Percentiles rank a stretch among this genome's conserved stretches.
These are phyloP conservation scores for Ammodytes marinus DNA, from an alignment of 2,113 vertebrate genomes.

Conservation along the genomic window DNA sequence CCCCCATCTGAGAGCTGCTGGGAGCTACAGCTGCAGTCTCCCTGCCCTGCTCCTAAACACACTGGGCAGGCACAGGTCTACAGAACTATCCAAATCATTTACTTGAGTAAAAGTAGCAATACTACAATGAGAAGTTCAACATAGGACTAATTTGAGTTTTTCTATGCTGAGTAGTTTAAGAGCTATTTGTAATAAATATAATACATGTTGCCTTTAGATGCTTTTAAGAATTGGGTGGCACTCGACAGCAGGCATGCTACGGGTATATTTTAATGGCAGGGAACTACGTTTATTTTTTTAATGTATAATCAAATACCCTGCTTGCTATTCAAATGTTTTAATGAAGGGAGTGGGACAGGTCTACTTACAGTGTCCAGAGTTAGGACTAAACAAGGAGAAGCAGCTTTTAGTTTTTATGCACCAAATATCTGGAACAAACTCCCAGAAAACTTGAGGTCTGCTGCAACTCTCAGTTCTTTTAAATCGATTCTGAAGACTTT, in stretches of 20 bases:
- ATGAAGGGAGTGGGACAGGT: too few relatives aligned
- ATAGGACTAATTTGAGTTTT: not conserved
- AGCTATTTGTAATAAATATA: not conserved
- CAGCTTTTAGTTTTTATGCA: too few relatives aligned
- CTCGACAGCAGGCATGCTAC: too few relatives aligned
- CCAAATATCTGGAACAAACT: too few relatives aligned
- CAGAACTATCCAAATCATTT: not conserved
- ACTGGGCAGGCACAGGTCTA: conserved; percentile 10
- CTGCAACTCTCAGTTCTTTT: too few relatives aligned
- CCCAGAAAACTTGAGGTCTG: too few relatives aligned
- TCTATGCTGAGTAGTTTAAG: not conserved
- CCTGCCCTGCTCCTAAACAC: conserved; percentile 42
- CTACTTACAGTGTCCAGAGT: too few relatives aligned
- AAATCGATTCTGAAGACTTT: too few relatives aligned
- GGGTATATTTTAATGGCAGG: not conserved
- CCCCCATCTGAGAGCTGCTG: conserved; percentile 37
- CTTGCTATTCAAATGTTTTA: not conserved
- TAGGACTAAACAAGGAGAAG: too few relatives aligned
- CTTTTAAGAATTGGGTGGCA: not conserved
- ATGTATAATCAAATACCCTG: not conserved
- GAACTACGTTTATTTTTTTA: not conserved
- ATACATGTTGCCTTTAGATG: not conserved
- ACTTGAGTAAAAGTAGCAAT: not conserved
- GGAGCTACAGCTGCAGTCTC: conserved; percentile 39
- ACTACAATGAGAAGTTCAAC: not conserved